phyloP scores from a whole-genome alignment of 2,797 vertebrate species.

The Brotula barbata region DNA sequence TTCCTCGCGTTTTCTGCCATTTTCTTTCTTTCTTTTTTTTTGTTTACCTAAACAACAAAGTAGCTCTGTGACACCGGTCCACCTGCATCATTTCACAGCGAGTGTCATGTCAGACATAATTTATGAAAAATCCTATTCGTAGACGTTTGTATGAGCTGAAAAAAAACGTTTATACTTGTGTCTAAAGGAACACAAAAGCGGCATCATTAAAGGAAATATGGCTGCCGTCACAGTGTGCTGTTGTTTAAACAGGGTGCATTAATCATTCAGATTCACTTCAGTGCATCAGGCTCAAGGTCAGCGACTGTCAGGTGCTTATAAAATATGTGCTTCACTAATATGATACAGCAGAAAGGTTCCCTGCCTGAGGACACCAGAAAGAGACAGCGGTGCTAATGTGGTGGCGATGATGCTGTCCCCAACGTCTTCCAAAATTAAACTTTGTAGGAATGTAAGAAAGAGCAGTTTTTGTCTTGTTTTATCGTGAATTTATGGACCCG shows the following conservation, averaged over 20 bases:
- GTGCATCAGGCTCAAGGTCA: slow-evolving; percentile 58
- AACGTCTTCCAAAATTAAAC: too few species aligned
- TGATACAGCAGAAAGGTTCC: slow-evolving; percentile 48
- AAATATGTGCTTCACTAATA: slow-evolving; percentile 52
- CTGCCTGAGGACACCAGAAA: slow-evolving; percentile 40
- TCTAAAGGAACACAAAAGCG: neutral
- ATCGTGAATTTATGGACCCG: too few species aligned
- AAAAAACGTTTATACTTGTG: neutral
- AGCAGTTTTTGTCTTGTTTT: too few species aligned
- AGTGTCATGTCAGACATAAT: too few species aligned
- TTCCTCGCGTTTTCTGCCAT: too few species aligned
- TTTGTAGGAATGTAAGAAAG: too few species aligned
- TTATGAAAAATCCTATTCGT: too few species aligned
- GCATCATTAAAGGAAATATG: neutral
- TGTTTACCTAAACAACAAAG: too few species aligned
- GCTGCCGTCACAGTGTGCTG: slow-evolving; percentile 47
- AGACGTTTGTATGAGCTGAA: too few species aligned
- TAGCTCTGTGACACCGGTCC: too few species aligned
- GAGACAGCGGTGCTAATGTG: slow-evolving; percentile 2
- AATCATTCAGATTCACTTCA: slow-evolving; percentile 29
- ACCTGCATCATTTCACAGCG: too few species aligned
- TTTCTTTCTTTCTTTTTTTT: too few species aligned
- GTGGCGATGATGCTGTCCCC: neutral
- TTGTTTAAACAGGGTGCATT: slow-evolving; percentile 40
- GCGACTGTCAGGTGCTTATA: slow-evolving; percentile 58